Conservation (phyloP, 1,140 invertebrate genomes). For the Hyphantria cunea region DNA sequence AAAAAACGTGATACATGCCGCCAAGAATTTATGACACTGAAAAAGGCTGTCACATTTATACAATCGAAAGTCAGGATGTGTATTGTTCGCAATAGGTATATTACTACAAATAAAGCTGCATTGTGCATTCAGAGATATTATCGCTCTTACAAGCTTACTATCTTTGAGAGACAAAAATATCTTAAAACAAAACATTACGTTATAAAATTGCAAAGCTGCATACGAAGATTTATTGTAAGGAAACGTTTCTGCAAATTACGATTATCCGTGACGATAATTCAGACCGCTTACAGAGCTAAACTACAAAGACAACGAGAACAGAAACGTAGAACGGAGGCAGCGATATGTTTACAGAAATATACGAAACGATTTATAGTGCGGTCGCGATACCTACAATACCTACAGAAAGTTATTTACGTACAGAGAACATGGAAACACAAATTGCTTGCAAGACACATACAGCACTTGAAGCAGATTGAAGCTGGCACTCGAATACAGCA, state of each 20-base stretch:
- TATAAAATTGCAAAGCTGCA: slow-evolving; percentile 62
- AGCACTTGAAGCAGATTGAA: too few relatives aligned
- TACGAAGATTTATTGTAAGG: slow-evolving; percentile 56
- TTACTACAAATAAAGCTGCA: slow-evolving; percentile 43
- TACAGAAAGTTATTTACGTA: slow-evolving; percentile 40
- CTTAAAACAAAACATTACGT: slow-evolving; percentile 46
- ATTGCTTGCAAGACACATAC: slow-evolving; percentile 52
- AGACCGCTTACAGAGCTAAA: slow-evolving; percentile 62
- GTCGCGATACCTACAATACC: background rate
- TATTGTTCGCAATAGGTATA: slow-evolving; percentile 50
- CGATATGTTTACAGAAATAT: slow-evolving; percentile 83
- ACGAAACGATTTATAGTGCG: slow-evolving; percentile 52
- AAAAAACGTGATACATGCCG: slow-evolving; percentile 53
- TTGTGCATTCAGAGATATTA: slow-evolving; percentile 63
- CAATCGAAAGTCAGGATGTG: slow-evolving; percentile 61
- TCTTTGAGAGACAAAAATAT: slow-evolving; percentile 49
- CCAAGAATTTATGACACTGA: slow-evolving; percentile 52
- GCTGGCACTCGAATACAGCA: too few relatives aligned
- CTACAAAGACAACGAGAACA: slow-evolving; percentile 34
- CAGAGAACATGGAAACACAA: slow-evolving; percentile 77
- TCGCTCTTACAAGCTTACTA: slow-evolving; percentile 47
- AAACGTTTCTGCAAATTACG: slow-evolving; percentile 53
- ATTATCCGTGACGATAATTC: slow-evolving; percentile 50
- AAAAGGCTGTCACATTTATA: slow-evolving; percentile 40
- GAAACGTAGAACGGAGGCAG: slow-evolving; percentile 74